phyloP scores from a whole-genome alignment of 2,797 vertebrate species.

The Periophthalmus magnuspinnatus region DNA sequence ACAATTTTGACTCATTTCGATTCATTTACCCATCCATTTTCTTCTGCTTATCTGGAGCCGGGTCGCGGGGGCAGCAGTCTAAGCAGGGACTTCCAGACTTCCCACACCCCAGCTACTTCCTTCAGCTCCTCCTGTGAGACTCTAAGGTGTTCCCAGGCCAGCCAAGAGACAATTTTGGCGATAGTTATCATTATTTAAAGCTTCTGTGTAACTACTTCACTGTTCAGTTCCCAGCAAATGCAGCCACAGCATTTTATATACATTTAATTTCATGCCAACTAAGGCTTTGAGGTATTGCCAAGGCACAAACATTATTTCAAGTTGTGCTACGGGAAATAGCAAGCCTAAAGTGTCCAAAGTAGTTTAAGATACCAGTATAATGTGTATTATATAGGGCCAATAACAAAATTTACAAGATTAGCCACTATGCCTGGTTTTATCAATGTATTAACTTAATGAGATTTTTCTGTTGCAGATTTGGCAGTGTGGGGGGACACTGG shows the following conservation, averaged over 20 bases:
- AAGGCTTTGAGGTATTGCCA: too few relatives aligned
- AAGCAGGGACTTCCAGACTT: too few relatives aligned
- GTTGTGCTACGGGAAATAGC: neutral
- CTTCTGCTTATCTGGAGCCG: too few relatives aligned
- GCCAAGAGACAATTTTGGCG: neutral
- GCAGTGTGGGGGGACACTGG: constrained; percentile 97
- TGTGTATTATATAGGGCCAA: neutral
- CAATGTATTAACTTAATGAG: neutral
- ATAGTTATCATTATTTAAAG: neutral
- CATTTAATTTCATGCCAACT: too few relatives aligned
- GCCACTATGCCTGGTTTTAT: neutral
- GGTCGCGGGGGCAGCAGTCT: too few relatives aligned
- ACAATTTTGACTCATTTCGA: too few relatives aligned
- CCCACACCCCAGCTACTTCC: too few relatives aligned
- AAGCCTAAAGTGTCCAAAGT: neutral
- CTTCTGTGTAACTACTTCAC: neutral
- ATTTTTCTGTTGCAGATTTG: constrained; percentile 83
- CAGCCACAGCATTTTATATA: too few relatives aligned
- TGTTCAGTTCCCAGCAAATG: too few relatives aligned
- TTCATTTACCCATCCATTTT: too few relatives aligned
- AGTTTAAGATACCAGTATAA: neutral
- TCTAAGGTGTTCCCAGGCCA: too few relatives aligned
- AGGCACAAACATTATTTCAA: neutral
- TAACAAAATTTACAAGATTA: neutral
- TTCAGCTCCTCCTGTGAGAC: too few relatives aligned